A percentile compares a stretch with the other conserved stretches of the same genome.
Evolutionary conservation across 2,797 vertebrate species (phyloP).

Genomic region (Furcifer pardalis): DNA sequence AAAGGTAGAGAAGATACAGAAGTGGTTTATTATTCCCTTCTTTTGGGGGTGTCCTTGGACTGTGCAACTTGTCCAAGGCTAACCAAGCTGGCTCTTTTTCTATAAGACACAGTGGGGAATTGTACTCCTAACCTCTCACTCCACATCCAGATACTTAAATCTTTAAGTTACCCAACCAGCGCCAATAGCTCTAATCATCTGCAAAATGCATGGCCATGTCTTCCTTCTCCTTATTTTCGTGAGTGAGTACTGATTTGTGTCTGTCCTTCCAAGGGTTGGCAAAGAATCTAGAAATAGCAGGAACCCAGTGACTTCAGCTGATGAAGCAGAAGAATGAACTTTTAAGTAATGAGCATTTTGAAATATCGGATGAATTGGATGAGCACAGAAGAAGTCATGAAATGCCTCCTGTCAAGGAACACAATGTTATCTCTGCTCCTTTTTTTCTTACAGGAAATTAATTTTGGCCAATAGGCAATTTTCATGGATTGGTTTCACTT

Average conservation of each 20-base stretch:
- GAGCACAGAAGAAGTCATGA: conserved; percentile 25
- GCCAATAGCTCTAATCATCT: not conserved
- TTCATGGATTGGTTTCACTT: not conserved
- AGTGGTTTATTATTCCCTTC: no score
- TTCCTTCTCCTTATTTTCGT: conserved; percentile 30
- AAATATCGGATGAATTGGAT: conserved; percentile 28
- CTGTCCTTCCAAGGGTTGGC: conserved; percentile 12
- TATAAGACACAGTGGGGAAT: no score
- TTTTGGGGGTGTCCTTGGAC: no score
- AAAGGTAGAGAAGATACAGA: no score
- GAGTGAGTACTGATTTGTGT: conserved; percentile 26
- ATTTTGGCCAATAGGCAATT: conserved; percentile 9
- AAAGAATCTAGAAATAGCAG: conserved; percentile 20
- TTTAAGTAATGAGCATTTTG: conserved; percentile 31
- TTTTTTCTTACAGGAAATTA: conserved; percentile 44
- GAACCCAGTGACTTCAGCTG: conserved; percentile 37
- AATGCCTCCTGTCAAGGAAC: conserved; percentile 36
- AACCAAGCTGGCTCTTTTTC: no score
- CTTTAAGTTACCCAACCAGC: no score
- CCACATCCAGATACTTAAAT: no score
- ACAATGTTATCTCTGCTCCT: conserved; percentile 34
- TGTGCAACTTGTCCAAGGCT: no score
- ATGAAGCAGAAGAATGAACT: conserved; percentile 47
- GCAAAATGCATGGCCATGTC: not conserved
- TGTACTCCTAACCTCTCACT: no score